phyloP scores from a whole-genome alignment of 2,113 vertebrate species.

The Leucopsar rothschildi region DNA sequence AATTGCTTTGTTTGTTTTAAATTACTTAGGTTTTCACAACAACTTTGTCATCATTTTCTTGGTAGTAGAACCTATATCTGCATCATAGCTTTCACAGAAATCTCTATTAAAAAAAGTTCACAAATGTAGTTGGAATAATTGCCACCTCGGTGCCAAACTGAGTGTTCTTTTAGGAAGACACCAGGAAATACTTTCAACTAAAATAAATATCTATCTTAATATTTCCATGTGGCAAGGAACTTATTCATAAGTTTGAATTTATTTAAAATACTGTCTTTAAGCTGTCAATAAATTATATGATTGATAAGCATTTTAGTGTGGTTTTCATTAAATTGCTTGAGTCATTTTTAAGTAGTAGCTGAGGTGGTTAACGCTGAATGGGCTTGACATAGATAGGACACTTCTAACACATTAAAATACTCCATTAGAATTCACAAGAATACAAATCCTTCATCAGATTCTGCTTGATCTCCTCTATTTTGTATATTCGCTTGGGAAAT shows the following conservation, averaged over 20 bases:
- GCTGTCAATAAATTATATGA: neutral
- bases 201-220: neutral
- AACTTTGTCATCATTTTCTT: neutral
- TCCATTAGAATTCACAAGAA: neutral
- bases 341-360: neutral
- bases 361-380: neutral
- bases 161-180: neutral
- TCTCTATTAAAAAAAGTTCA: neutral
- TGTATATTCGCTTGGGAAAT: neutral
- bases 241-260: accelerated
- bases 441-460: neutral
- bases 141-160: neutral
- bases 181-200: neutral
- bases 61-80: neutral
- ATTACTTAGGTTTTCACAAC: neutral
- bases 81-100: neutral
- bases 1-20: neutral
- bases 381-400: neutral
- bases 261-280: neutral
- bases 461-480: accelerated
- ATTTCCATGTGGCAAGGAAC: neutral
- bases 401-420: neutral
- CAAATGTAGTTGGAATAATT: neutral
- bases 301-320: neutral
- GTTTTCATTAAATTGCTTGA: neutral